These are phyloP conservation scores for Trachelus troglodyta DNA, from an alignment of 2,888 invertebrate genomes.

Conservation along the genomic window DNA sequence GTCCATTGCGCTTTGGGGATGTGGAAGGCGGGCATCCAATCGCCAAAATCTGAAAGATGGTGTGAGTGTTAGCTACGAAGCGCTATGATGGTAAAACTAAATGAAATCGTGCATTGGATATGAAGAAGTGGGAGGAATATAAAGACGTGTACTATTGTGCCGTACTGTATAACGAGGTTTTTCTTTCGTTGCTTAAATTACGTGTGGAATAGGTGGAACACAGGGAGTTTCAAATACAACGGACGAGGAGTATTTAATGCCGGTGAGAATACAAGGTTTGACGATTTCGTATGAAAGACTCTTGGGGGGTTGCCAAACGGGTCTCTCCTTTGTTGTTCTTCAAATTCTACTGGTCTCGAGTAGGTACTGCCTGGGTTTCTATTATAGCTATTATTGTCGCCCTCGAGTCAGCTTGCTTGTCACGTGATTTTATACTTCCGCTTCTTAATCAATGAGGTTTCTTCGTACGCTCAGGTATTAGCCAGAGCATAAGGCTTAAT, in stretches of 20 bases:
- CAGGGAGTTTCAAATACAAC: background rate
- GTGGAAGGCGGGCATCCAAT: conserved; percentile 12
- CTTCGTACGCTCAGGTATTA: background rate
- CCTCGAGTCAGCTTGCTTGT: background rate
- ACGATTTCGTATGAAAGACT: background rate
- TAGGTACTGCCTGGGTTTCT: background rate
- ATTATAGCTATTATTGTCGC: background rate
- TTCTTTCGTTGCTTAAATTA: background rate
- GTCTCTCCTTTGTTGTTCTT: background rate
- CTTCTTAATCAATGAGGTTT: background rate
- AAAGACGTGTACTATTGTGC: background rate
- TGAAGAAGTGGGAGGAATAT: background rate
- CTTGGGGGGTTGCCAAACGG: background rate
- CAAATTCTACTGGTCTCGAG: background rate
- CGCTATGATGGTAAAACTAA: background rate
- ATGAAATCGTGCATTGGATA: conserved; percentile 4
- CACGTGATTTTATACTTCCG: background rate
- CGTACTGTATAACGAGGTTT: background rate
- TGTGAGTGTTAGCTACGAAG: conserved; percentile 65
- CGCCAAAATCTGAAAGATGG: conserved; percentile 52
- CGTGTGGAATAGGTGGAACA: background rate
- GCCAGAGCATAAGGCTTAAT: background rate
- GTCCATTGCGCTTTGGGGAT: background rate
- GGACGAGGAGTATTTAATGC: background rate
- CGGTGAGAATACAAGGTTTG: background rate